phyloP scores from a whole-genome alignment of 2,888 invertebrate species.

The Pachymerium ferrugineum region DNA sequence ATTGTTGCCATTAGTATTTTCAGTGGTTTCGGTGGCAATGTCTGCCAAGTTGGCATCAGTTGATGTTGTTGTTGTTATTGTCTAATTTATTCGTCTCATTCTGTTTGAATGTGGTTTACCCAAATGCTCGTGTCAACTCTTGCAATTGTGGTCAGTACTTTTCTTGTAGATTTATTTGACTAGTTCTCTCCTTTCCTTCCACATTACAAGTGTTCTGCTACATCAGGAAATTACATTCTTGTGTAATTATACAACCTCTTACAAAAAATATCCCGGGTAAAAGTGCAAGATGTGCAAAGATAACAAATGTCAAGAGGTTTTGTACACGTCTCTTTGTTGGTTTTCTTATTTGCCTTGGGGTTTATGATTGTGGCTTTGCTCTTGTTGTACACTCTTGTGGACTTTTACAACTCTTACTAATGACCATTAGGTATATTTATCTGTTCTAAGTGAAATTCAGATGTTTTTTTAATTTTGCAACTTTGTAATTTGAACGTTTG shows the following conservation, averaged over 20 bases:
- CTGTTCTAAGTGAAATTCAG: no score
- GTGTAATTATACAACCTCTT: not conserved
- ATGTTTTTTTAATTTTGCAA: no score
- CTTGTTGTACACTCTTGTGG: not conserved
- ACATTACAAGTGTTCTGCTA: not conserved
- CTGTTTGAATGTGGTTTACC: constrained; percentile 11
- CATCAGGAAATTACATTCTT: not conserved
- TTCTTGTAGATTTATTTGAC: not conserved
- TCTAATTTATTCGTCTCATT: no score
- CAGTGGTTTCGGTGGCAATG: not conserved
- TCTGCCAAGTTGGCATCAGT: constrained; percentile 1
- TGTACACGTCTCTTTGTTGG: not conserved
- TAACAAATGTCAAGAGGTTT: not conserved
- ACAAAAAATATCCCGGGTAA: not conserved
- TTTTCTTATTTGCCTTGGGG: not conserved
- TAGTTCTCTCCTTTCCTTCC: not conserved
- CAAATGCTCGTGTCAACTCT: not conserved
- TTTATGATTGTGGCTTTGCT: not conserved
- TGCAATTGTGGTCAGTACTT: constrained; percentile 16
- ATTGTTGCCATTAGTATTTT: not conserved
- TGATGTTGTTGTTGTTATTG: not conserved
- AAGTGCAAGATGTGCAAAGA: not conserved
- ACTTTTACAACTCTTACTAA: not conserved
- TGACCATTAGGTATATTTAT: not conserved
- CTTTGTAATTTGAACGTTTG: no score